These are phyloP conservation scores for Ptychochromis oligacanthus DNA, from an alignment of 2,113 vertebrate species.

Conservation along the genomic window DNA sequence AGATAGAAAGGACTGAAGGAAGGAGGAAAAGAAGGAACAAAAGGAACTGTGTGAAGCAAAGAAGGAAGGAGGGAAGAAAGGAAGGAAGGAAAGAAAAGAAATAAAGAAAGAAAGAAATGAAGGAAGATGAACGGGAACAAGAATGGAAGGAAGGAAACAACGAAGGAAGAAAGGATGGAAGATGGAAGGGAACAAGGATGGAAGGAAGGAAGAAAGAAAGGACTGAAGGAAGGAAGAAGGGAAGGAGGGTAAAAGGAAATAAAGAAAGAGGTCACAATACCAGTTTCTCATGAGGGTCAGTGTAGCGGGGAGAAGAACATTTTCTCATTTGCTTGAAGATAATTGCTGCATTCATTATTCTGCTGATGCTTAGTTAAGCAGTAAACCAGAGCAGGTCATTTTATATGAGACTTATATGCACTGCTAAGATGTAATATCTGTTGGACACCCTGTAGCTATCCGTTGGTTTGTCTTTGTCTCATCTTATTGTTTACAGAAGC, in stretches of 20 bases:
- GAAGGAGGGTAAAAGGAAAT: background rate
- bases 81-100: too few species aligned
- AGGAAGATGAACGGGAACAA: background rate
- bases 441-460: constrained; percentile 10
- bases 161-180: background rate
- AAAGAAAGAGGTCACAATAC: background rate
- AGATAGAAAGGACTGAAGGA: background rate
- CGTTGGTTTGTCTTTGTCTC: background rate
- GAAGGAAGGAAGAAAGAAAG: background rate
- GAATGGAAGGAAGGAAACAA: background rate
- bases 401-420: constrained; percentile 34
- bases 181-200: background rate
- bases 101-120: too few species aligned
- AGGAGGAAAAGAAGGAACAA: too few species aligned
- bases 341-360: constrained; percentile 51
- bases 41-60: background rate
- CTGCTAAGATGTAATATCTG: constrained; percentile 22
- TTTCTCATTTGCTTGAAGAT: constrained; percentile 49
- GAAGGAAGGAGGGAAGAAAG: background rate
- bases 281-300: constrained; percentile 12
- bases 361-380: constrained; percentile 44
- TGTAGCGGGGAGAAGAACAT: constrained; percentile 26
- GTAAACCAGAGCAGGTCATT: constrained; percentile 32
- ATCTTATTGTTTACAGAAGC: background rate
- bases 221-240: background rate